A percentile compares a stretch with the other conserved stretches of the same genome.
These are phyloP conservation scores for Orientallactaga sibirica DNA, from an alignment of 2,797 vertebrate species.

Conservation along the genomic window DNA sequence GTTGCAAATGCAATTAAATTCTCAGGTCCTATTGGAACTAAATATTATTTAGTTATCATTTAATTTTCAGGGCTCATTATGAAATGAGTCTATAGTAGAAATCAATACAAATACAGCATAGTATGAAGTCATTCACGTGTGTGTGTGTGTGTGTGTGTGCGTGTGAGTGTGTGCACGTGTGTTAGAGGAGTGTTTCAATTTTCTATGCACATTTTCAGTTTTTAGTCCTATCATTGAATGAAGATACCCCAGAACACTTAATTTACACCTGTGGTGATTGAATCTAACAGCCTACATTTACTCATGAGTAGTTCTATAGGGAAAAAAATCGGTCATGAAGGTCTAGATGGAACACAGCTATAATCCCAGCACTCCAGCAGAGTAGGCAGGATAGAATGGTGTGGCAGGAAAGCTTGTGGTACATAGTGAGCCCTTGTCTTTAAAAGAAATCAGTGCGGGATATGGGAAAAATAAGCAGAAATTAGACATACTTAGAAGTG, in stretches of 20 bases:
- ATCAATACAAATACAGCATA: conserved; percentile 82
- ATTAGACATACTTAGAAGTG: not conserved
- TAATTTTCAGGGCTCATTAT: conserved; percentile 87
- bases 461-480: not conserved
- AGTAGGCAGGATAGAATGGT: not conserved
- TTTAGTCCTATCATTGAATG: not conserved
- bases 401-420: not conserved
- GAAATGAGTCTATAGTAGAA: conserved; percentile 86
- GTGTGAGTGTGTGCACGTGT: not conserved
- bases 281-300: not conserved
- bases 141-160: not conserved
- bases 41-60: conserved; percentile 89
- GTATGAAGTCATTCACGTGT: not conserved
- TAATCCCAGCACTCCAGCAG: not conserved
- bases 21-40: conserved; percentile 86
- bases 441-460: not conserved
- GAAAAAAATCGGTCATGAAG: not conserved
- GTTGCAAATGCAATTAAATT: conserved; percentile 88
- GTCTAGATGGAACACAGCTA: not conserved
- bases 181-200: not conserved
- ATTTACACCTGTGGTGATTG: not conserved
- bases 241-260: not conserved
- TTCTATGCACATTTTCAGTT: not conserved
- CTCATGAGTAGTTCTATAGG: not conserved
- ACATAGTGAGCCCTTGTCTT: not conserved